Base-by-base conservation (phyloP, 2,797 vertebrate species). In the Sebastolobus alascanus region DNA sequence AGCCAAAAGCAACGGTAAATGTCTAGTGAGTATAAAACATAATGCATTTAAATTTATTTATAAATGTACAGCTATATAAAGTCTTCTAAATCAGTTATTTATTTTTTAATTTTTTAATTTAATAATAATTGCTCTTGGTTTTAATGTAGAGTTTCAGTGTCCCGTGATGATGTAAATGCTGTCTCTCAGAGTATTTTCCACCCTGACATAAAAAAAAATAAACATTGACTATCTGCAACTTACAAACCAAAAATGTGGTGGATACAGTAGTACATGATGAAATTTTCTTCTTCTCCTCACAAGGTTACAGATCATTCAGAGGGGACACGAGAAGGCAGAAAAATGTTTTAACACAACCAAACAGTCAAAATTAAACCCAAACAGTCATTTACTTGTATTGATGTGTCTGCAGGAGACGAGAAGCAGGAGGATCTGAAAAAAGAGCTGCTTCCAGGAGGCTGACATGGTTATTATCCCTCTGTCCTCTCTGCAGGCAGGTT, bases 351-450 rank as follows among this genome's bases (percentile, higher is more conserved):
- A 77, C 77, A 77, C 77, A 69, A 43, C 16, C 46, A 90, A 18
- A 71, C 60, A 83, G 29, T 31, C 14, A 84, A 58, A 73, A 84
- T 56, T 2, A 55, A 86, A 82, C 68, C 65, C 1, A 77, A 82
- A 87, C 7, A 40, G 25, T 5, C 2, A 89, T 89, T 94, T 95
- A 96, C 96, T 94, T 93, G 95, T 77, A 54, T 87, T 77, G 86
- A 87, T 84, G 83, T 78, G 69, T 73, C 88, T 89, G 86, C 86
- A 94, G 88, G 56, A 87, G 71, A 91, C n/a, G 35, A 94, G 82
- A n/a, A 95, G 70, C 75, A 94, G 72, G 60, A 93, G 60, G 75
- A 90, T 61, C 59, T 87, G 89, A 50, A 83, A 73, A 35, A 69
- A 31, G 25, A 80, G 69, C 70, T 80, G 76, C 78, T 68, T 83